Evolutionary conservation across 2,888 invertebrate species (phyloP).

Genomic region (Geophilus truncorum): DNA sequence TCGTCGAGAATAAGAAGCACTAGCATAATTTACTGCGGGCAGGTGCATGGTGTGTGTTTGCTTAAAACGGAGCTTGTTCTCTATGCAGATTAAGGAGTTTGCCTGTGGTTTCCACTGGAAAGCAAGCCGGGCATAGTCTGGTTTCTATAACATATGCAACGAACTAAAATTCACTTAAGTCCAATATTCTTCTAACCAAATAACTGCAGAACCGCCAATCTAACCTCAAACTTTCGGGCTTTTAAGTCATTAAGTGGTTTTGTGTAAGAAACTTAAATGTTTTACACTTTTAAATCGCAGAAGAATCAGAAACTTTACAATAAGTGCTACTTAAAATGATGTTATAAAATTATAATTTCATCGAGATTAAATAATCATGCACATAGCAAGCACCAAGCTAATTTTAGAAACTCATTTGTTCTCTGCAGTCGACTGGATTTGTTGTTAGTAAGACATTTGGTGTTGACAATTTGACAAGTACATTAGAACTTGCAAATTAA

Average conservation of each 20-base stretch:
- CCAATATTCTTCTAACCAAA: neutral
- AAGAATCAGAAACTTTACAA: neutral
- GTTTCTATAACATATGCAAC: neutral
- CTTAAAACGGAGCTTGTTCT: neutral
- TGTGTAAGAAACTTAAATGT: too few species aligned
- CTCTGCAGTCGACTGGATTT: neutral
- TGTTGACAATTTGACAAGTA: neutral
- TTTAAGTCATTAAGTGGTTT: neutral
- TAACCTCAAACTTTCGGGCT: neutral
- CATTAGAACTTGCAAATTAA: neutral
- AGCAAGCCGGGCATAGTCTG: neutral
- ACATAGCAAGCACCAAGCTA: too few species aligned
- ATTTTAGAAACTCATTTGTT: too few species aligned
- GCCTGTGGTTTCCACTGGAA: neutral
- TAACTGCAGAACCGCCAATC: neutral
- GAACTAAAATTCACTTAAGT: neutral
- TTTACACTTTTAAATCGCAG: too few species aligned
- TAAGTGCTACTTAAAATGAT: neutral
- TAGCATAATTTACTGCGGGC: neutral
- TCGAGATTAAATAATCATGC: neutral
- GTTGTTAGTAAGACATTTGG: neutral
- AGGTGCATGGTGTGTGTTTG: slow-evolving; percentile 3
- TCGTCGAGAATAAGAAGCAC: neutral
- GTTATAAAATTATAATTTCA: neutral
- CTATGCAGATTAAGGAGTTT: neutral